These are phyloP conservation scores for Cheumatopsyche charites DNA, from an alignment of 1,140 invertebrate genomes.

Conservation along the genomic window DNA sequence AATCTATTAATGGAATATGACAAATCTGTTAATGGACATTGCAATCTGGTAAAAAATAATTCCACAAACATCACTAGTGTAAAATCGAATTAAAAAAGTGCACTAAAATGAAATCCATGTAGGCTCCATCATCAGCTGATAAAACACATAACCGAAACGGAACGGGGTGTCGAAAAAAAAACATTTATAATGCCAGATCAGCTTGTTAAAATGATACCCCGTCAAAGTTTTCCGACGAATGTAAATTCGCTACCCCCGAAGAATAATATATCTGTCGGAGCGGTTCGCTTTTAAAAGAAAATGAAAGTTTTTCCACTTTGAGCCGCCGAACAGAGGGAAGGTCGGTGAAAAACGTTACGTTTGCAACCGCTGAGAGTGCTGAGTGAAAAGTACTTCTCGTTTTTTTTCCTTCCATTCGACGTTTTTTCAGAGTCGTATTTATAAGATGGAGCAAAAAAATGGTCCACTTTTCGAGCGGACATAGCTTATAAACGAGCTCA, in stretches of 20 bases:
- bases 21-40: too few relatives aligned
- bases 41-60: too few relatives aligned
- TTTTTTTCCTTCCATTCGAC: neutral
- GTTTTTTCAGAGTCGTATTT: too few relatives aligned
- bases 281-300: constrained; percentile 31
- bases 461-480: too few relatives aligned
- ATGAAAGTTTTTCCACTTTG: constrained; percentile 32
- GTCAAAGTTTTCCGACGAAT: constrained; percentile 34
- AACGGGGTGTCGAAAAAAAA: constrained; percentile 15
- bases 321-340: neutral
- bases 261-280: constrained; percentile 34
- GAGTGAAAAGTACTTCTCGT: constrained; percentile 33
- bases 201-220: constrained; percentile 37
- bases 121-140: too few relatives aligned
- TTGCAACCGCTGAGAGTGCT: constrained; percentile 16
- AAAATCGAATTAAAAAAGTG: too few relatives aligned
- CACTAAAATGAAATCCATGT: too few relatives aligned
- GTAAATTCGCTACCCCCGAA: constrained; percentile 33
- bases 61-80: too few relatives aligned
- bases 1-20: too few relatives aligned
- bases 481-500: too few relatives aligned
- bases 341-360: constrained; percentile 25
- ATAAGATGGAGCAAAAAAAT: too few relatives aligned
- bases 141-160: neutral
- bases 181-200: constrained; percentile 36